Evolutionary conservation across 1,140 invertebrate species (phyloP).

Genomic region (Apis florea): DNA sequence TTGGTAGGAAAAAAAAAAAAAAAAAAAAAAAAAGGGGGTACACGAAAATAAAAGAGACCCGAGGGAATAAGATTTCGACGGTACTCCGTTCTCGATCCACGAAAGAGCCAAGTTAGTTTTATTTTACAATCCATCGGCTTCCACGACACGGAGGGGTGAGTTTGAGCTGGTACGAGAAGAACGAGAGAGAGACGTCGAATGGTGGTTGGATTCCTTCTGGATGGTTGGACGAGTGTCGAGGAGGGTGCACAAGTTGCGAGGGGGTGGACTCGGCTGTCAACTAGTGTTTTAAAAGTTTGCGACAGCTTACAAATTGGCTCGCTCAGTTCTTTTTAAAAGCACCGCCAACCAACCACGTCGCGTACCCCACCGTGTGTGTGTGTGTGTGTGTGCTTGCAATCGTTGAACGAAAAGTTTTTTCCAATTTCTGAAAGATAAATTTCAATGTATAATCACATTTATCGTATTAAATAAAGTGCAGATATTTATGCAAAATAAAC

Average conservation of each 20-base stretch:
- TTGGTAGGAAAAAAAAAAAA: no score
- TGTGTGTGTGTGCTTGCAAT: slow-evolving; percentile 39
- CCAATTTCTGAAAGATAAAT: slow-evolving; percentile 7
- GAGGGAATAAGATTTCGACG: slow-evolving; percentile 78
- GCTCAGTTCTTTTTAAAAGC: slow-evolving; percentile 81
- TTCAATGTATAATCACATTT: neutral
- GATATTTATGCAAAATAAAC: no score
- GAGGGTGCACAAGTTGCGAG: slow-evolving; percentile 40
- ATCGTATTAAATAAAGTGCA: no score
- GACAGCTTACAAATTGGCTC: slow-evolving; percentile 82
- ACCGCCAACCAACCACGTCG: slow-evolving; percentile 77
- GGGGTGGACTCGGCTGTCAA: slow-evolving; percentile 76
- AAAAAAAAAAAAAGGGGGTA: slow-evolving; percentile 41
- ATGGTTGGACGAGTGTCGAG: slow-evolving; percentile 63
- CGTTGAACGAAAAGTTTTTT: slow-evolving; percentile 51
- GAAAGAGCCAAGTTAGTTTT: slow-evolving; percentile 81
- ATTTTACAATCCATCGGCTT: slow-evolving; percentile 81
- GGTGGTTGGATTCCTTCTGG: slow-evolving; percentile 70
- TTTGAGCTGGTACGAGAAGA: slow-evolving; percentile 43
- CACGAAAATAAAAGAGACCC: slow-evolving; percentile 71
- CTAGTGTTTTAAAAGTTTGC: slow-evolving; percentile 82
- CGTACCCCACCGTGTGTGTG: slow-evolving; percentile 56
- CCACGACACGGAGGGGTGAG: slow-evolving; percentile 66
- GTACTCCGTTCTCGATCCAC: slow-evolving; percentile 72
- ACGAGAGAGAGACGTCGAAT: slow-evolving; percentile 15